These are phyloP conservation scores for Cenopis cana DNA, from an alignment of 2,888 invertebrate genomes.

Conservation along the genomic window DNA sequence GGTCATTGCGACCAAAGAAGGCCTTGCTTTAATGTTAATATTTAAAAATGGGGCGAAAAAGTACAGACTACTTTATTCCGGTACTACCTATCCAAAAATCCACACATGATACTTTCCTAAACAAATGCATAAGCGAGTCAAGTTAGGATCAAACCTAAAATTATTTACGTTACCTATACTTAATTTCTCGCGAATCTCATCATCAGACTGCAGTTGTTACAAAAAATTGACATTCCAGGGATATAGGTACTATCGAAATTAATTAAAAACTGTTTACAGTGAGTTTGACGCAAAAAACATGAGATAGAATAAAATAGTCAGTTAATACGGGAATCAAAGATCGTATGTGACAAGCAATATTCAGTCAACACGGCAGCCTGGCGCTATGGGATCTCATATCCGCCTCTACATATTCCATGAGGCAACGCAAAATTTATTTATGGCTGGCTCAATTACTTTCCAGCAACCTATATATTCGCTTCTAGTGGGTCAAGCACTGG, in stretches of 20 bases:
- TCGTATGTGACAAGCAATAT: slow-evolving; percentile 3
- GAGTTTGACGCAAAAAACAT: not conserved
- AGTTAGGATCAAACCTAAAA: not conserved
- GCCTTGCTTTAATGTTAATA: not conserved
- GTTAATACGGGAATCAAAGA: slow-evolving; percentile 17
- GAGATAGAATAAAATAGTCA: not conserved
- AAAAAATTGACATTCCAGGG: not conserved
- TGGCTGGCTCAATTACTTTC: slow-evolving; percentile 58
- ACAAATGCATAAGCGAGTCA: not conserved
- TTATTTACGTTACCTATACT: too few relatives aligned
- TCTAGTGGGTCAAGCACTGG: slow-evolving; percentile 67
- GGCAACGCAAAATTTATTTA: slow-evolving; percentile 48
- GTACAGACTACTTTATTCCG: not conserved
- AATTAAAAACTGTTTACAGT: not conserved
- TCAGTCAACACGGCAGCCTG: slow-evolving; percentile 18
- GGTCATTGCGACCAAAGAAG: not conserved
- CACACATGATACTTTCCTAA: not conserved
- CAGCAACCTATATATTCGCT: slow-evolving; percentile 60
- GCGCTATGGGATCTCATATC: slow-evolving; percentile 32
- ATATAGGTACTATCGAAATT: not conserved
- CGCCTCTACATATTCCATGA: slow-evolving; percentile 36
- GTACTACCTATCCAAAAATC: too few relatives aligned
- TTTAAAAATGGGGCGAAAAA: not conserved
- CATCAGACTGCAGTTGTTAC: not conserved
- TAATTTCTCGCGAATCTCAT: not conserved